Evolutionary conservation across 2,888 invertebrate genomes (phyloP), one percentile per base, ranked within the genome.

Genomic region (Unio pictorum): DNA sequence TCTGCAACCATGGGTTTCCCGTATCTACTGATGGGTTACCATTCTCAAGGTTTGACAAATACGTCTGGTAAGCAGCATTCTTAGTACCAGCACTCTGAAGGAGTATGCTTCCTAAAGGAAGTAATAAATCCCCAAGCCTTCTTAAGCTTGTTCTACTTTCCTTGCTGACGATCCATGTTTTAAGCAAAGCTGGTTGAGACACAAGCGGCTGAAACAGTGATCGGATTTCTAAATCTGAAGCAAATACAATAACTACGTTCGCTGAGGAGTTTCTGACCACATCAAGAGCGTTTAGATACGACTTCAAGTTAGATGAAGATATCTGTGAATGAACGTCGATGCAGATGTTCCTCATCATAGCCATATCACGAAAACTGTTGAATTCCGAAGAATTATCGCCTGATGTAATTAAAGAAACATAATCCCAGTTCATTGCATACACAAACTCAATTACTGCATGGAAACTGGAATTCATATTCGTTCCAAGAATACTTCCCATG

Each of bases 361-460:
- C 74, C 26, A 65, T 55, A 28, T 75, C 72, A 34, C 68, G 58
- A 55, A 84, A 77, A 4, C 61, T 66, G 15, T 74, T 62, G 8
- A 75, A 34, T 20, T 72, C 69, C 23, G 59, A 30, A 7, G 59
- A 62, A 17, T 57, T 55, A 18, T 54, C 70, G n/a, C 55, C 60
- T 11, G 85, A 83, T 17, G 76, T 73, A 18, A 84, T 66, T 5
- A 85, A 26, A 59, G 77, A 76, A 11, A 82, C 72, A 54, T 81
- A 76, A 2, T 75, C 76, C 81, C 84, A 81, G 26, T 79, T 68
- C 63, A 79, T 73, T 28, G 61, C 64, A 7, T 71, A 26, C 15
- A 85, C 64, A 30, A 82, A 62, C 28, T 72, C 64, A 20, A 79
- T 68, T 26, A 85, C 66, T 7, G 80, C 77, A 28, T 72, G 68